Evolutionary conservation across 2,797 vertebrate species (phyloP).

Genomic region (Pelobates cultripes): DNA sequence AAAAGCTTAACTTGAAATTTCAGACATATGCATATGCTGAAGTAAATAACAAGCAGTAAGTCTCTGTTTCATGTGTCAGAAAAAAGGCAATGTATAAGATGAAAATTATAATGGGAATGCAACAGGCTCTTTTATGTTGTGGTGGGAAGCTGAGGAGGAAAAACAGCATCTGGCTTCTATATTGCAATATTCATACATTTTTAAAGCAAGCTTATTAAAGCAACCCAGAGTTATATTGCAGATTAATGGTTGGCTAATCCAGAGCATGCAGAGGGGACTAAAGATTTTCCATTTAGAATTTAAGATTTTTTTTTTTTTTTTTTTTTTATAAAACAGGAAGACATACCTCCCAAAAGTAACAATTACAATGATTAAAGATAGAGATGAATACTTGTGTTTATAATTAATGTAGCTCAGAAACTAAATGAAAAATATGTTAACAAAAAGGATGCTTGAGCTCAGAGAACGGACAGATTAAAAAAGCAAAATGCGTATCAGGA

Average conservation of each 20-base stretch:
- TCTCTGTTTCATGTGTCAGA: slow-evolving; percentile 24
- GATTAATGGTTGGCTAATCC: not conserved
- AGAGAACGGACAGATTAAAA: too few relatives aligned
- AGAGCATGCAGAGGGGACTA: not conserved
- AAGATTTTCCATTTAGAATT: not conserved
- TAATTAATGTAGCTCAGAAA: too few relatives aligned
- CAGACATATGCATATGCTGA: slow-evolving; percentile 44
- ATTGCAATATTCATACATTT: slow-evolving; percentile 36
- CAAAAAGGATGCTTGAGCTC: too few relatives aligned
- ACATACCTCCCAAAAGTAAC: too few relatives aligned
- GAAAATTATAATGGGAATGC: slow-evolving; percentile 41
- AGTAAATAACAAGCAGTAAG: slow-evolving; percentile 45
- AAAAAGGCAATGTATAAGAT: slow-evolving; percentile 20
- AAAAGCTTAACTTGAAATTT: slow-evolving; percentile 42
- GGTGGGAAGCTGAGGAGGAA: slow-evolving; percentile 23
- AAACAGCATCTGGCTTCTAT: slow-evolving; percentile 33
- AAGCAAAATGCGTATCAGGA: too few relatives aligned
- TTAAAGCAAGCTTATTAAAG: slow-evolving; percentile 17
- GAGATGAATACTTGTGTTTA: too few relatives aligned
- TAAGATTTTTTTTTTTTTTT: too few relatives aligned
- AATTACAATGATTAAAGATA: too few relatives aligned
- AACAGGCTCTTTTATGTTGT: slow-evolving; percentile 38
- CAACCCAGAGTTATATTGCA: not conserved
- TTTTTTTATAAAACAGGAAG: too few relatives aligned
- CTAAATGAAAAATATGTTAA: too few relatives aligned